phyloP scores from a whole-genome alignment of 2,888 invertebrate species.

The Scaptodrosophila latifasciaeformis region DNA sequence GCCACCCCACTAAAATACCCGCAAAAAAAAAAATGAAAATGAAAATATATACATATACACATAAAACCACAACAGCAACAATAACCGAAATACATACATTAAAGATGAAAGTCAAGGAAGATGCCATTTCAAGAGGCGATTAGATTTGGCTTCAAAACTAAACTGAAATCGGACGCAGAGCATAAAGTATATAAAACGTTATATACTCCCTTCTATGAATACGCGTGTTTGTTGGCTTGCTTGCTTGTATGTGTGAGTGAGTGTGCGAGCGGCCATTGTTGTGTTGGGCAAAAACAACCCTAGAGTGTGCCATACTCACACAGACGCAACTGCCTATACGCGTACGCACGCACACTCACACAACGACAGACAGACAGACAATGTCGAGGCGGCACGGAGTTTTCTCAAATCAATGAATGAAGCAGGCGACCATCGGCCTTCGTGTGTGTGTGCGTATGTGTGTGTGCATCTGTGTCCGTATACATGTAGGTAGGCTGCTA shows the following conservation, averaged over 20 bases:
- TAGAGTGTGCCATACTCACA: slow-evolving; percentile 9
- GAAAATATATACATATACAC: slow-evolving; percentile 2
- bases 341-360: neutral
- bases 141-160: slow-evolving; percentile 40
- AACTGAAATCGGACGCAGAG: slow-evolving; percentile 15
- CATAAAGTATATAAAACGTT: slow-evolving; percentile 26
- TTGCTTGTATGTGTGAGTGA: slow-evolving; percentile 24
- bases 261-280: slow-evolving; percentile 56
- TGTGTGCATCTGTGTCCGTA: slow-evolving; percentile 10
- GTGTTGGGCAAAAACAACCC: slow-evolving; percentile 23
- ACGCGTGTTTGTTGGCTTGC: slow-evolving; percentile 7
- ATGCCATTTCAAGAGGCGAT: slow-evolving; percentile 48
- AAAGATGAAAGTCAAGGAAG: slow-evolving; percentile 65
- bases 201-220: slow-evolving; percentile 38
- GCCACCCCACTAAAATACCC: slow-evolving; percentile 43
- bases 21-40: slow-evolving; percentile 14
- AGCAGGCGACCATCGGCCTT: slow-evolving; percentile 32
- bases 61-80: too few relatives aligned
- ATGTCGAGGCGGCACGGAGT: slow-evolving; percentile 11
- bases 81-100: slow-evolving; percentile 34
- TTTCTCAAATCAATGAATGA: slow-evolving; percentile 61
- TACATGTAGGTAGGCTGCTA: slow-evolving; percentile 36
- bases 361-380: slow-evolving; percentile 7
- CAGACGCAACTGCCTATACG: neutral
- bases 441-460: slow-evolving; percentile 11